Percentiles rank a stretch among this genome's conserved stretches.
Evolutionary conservation across 2,797 vertebrate species (phyloP).

Genomic region (Neopelma chrysocephalum): DNA sequence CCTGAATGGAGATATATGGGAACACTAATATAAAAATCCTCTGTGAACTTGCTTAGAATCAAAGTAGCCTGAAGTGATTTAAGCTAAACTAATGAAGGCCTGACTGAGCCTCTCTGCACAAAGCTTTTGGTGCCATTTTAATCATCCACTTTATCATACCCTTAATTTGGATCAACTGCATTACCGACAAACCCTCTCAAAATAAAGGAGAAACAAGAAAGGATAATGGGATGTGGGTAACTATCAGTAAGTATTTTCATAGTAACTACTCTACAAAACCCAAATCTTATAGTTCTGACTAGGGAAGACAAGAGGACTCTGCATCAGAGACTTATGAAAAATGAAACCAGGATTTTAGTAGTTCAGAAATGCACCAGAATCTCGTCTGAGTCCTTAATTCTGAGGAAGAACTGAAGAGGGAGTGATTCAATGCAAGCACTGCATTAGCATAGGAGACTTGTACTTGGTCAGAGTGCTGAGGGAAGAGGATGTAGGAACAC

Average conservation of each 20-base stretch:
- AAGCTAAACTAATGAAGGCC: conserved; percentile 29
- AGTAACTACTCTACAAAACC: background rate
- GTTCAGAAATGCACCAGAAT: background rate
- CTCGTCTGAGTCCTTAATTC: background rate
- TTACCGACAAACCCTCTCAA: background rate
- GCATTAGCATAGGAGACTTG: background rate
- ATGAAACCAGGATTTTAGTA: background rate
- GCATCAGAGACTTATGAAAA: background rate
- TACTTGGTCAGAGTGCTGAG: background rate
- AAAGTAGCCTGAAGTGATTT: conserved; percentile 25
- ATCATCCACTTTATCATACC: background rate
- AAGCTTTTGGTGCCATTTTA: background rate
- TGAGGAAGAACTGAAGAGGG: background rate
- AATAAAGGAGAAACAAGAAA: background rate
- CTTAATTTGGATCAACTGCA: background rate
- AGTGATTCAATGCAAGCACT: background rate
- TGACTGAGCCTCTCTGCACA: background rate
- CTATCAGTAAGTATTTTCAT: background rate
- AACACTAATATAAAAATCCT: conserved; percentile 48
- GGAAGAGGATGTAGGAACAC: background rate
- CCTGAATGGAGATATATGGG: background rate
- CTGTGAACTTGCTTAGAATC: conserved; percentile 18
- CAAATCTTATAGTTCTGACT: background rate
- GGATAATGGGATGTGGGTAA: background rate
- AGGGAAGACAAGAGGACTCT: background rate